A percentile compares a stretch with the other conserved stretches of the same genome.
Evolutionary conservation across 2,113 vertebrate genomes (phyloP).

Genomic region (Halcyon malimbica): DNA sequence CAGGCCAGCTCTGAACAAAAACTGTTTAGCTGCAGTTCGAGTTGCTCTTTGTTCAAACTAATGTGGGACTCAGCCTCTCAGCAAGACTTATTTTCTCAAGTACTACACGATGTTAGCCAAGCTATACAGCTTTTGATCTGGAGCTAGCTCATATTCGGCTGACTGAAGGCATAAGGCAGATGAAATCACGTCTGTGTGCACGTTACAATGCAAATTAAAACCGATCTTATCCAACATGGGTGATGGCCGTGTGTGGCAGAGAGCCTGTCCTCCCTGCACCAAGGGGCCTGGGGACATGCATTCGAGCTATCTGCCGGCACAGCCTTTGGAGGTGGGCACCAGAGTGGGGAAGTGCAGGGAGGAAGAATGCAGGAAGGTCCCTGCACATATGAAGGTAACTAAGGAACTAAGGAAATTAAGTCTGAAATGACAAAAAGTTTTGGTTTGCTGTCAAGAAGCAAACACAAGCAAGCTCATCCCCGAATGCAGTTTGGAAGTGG

Average conservation of each 20-base stretch:
- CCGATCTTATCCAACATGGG: background rate
- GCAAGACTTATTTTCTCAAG: background rate
- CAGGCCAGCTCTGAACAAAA: background rate
- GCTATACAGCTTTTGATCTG: background rate
- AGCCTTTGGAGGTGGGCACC: background rate
- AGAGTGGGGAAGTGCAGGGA: background rate
- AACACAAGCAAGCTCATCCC: background rate
- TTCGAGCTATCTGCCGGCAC: background rate
- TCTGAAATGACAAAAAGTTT: background rate
- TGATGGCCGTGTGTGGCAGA: background rate
- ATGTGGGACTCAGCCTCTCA: background rate
- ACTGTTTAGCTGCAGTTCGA: background rate
- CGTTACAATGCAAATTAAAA: background rate
- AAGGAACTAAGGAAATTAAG: background rate
- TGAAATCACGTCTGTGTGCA: background rate
- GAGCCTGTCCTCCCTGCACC: background rate
- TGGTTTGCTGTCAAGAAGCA: background rate
- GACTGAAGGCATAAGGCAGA: background rate
- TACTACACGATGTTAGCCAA: background rate
- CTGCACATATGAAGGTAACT: background rate
- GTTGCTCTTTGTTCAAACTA: background rate
- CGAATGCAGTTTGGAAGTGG: background rate
- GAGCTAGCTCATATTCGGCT: background rate
- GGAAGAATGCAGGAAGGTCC: background rate
- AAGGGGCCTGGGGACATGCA: rapidly evolving